Evolutionary conservation across 2,113 vertebrate species (phyloP).

Genomic region (Percina caprodes): DNA sequence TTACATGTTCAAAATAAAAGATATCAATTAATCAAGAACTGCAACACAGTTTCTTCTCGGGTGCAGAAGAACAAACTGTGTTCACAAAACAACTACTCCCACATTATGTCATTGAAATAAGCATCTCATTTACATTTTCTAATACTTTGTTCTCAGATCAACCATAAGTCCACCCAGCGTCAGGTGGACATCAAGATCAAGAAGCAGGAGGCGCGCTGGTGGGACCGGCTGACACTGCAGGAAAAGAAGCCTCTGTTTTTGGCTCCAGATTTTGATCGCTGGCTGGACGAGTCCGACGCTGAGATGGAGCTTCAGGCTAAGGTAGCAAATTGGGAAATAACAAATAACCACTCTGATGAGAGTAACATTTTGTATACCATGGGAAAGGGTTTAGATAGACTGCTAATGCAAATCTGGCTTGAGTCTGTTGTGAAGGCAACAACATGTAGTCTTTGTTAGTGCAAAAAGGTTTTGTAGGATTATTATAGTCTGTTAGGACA

Average conservation of each 20-base stretch:
- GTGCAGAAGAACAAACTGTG: background rate
- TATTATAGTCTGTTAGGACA: background rate
- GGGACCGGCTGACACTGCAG: slow-evolving; percentile 94
- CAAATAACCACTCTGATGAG: background rate
- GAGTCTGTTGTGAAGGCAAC: background rate
- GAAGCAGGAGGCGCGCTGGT: slow-evolving; percentile 92
- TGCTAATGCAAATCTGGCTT: background rate
- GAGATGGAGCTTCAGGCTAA: slow-evolving; percentile 96
- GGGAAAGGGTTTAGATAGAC: background rate
- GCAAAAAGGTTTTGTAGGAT: background rate
- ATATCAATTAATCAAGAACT: too few relatives aligned
- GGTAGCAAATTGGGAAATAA: slow-evolving; percentile 71
- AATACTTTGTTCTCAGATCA: slow-evolving; percentile 76
- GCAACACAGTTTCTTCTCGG: background rate
- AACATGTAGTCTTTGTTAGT: background rate
- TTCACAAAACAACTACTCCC: too few relatives aligned
- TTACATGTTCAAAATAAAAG: too few relatives aligned
- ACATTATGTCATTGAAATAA: too few relatives aligned
- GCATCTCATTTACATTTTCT: background rate
- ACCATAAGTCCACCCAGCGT: slow-evolving; percentile 90
- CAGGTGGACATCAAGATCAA: slow-evolving; percentile 92
- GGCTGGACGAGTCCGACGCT: slow-evolving; percentile 96
- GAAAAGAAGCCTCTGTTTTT: slow-evolving; percentile 94
- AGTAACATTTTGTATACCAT: background rate
- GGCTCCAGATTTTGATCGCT: slow-evolving; percentile 95